Base-by-base conservation (phyloP, 2,888 invertebrate species). In the Flexamia atlantica region DNA sequence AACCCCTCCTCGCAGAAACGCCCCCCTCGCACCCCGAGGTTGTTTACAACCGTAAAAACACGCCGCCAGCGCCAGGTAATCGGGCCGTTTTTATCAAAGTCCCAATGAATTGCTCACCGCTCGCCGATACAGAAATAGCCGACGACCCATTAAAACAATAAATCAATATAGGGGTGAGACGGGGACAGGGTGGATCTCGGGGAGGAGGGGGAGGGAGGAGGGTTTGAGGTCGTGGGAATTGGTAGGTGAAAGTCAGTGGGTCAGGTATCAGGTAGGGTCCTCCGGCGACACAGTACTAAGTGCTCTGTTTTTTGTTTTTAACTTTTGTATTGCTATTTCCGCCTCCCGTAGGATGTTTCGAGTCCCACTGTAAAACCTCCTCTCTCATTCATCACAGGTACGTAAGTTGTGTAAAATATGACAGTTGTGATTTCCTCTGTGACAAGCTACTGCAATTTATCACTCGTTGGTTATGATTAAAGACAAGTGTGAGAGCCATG, bases 141-240 rank as follows among this genome's bases (percentile, higher is more conserved):
- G 17, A 57, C 14, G 57, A 79, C 12, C 79, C 79, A 79, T 79
- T 79, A 79, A 76, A 79, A 79, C 79, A 79, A 79, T 79, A 79
- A 79, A 79, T 79, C 79, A 79, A 79, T 79, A 53, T 30, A 28
- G 64, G 64, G 64, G 64, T 64, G 23, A 53, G 20, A 53, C 20
- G 23, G 53, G 20, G 28, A 30, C 79, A 23, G 79, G n/a, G n/a
- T n/a, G 76, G 23, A 14, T 25, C 74, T 42, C 12, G 32, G 36
- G 42, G 74, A 20, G 76, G 46, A 32, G 50, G 30, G 9, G 36
- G 32, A n/a, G 42, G 74, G 32, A 53, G 46, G n/a, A 30, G 30
- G 9, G 36, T 36, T 5, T 23, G 10, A 28, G 79, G 20, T 36
- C 79, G 79, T 79, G 79, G 79, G 79, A 79, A 79, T 23, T 23